These are phyloP conservation scores for Salvelinus fontinalis DNA, from an alignment of 2,113 vertebrate genomes.

Conservation along the genomic window DNA sequence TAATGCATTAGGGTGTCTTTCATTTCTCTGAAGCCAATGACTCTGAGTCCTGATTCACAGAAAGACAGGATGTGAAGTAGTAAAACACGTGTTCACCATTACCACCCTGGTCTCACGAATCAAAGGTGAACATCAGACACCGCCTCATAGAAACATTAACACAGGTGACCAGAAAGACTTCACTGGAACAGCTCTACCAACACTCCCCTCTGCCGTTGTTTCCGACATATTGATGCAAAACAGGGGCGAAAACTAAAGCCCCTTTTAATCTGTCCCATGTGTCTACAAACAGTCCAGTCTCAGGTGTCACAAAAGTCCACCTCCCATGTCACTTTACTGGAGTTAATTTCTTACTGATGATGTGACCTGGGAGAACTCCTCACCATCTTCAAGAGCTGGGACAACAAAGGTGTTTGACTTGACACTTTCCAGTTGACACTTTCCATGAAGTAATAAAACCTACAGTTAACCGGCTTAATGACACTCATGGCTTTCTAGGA, in stretches of 20 bases:
- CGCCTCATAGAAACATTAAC: constrained; percentile 61
- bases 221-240: constrained; percentile 57
- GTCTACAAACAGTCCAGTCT: constrained; percentile 35
- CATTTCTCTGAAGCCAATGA: neutral
- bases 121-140: constrained; percentile 60
- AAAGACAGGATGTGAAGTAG: constrained; percentile 57
- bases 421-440: constrained; percentile 46
- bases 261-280: constrained; percentile 61
- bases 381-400: constrained; percentile 23
- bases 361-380: constrained; percentile 39
- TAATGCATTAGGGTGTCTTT: neutral
- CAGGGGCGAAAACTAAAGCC: constrained; percentile 39
- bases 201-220: constrained; percentile 60
- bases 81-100: constrained; percentile 61
- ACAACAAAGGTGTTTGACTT: constrained; percentile 37
- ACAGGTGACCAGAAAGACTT: constrained; percentile 56
- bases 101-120: constrained; percentile 48
- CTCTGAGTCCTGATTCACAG: constrained; percentile 38
- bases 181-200: constrained; percentile 57
- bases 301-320: constrained; percentile 50
- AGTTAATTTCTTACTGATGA: constrained; percentile 13
- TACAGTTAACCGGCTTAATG: constrained; percentile 18
- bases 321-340: constrained; percentile 41
- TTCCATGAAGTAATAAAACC: constrained; percentile 24
- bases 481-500: constrained; percentile 12